These are phyloP conservation scores for Hepsetus odoe DNA, from an alignment of 2,113 vertebrate genomes.

Conservation along the genomic window DNA sequence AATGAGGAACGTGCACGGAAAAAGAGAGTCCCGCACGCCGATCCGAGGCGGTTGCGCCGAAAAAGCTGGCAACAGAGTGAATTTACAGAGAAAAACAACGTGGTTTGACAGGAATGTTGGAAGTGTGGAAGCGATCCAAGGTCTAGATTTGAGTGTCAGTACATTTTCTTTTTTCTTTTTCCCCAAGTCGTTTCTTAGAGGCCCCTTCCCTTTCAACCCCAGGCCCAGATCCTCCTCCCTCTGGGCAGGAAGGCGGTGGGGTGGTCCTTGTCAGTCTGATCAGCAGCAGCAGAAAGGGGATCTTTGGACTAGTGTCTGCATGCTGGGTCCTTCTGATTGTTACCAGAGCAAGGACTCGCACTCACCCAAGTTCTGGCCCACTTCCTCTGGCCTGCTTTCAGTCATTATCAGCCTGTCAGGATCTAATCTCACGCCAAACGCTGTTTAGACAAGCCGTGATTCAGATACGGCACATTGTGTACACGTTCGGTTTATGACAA, in stretches of 20 bases:
- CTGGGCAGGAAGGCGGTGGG: neutral
- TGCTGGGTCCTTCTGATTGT: neutral
- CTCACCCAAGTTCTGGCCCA: neutral
- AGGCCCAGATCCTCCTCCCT: neutral
- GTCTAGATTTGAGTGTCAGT: too few relatives aligned
- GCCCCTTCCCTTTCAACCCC: neutral
- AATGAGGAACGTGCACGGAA: too few relatives aligned
- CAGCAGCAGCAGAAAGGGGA: neutral
- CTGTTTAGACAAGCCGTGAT: neutral
- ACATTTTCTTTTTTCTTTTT: too few relatives aligned
- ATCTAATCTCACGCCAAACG: slow-evolving; percentile 4
- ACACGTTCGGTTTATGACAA: neutral
- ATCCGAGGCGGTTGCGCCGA: too few relatives aligned
- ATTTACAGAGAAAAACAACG: too few relatives aligned
- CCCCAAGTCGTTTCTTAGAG: neutral
- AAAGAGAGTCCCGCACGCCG: too few relatives aligned
- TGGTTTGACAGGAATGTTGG: too few relatives aligned
- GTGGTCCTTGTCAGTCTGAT: slow-evolving; percentile 24
- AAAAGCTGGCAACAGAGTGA: too few relatives aligned
- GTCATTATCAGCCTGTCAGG: neutral
- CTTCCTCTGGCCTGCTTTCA: neutral
- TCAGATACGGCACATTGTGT: neutral
- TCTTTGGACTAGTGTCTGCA: neutral
- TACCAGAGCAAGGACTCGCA: neutral
- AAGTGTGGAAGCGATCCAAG: too few relatives aligned